Conservation (phyloP, 2,113 vertebrate species). For the Orcinus orca region DNA sequence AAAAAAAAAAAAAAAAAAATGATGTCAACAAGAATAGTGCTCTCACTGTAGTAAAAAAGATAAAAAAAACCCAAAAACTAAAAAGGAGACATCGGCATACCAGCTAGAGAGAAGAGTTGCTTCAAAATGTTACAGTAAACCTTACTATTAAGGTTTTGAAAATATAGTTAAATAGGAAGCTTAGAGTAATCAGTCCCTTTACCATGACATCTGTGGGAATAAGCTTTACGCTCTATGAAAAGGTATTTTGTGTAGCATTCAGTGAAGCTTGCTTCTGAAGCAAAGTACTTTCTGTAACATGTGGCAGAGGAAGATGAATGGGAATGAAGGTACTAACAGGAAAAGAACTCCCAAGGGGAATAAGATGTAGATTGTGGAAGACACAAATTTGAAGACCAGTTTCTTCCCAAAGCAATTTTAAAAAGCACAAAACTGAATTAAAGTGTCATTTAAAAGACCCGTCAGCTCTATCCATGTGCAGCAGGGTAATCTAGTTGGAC, state of each 20-base stretch:
- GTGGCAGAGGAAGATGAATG: not conserved
- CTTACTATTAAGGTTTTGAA: not conserved
- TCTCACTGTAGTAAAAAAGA: not conserved
- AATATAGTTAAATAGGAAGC: not conserved
- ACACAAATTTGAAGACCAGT: conserved; percentile 17
- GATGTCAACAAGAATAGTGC: not conserved
- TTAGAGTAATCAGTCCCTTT: not conserved
- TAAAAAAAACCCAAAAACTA: not conserved
- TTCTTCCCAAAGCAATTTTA: conserved; percentile 43
- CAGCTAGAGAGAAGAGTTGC: not conserved
- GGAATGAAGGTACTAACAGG: not conserved
- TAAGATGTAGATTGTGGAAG: conserved; percentile 14
- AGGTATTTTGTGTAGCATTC: not conserved
- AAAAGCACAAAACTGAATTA: conserved; percentile 17
- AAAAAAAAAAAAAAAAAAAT: not conserved
- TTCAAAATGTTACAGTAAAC: not conserved
- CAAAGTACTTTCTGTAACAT: not conserved
- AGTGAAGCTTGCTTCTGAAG: not conserved
- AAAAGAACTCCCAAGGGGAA: not conserved
- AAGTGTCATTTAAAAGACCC: not conserved
- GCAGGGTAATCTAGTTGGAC: not conserved
- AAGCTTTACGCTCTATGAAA: not conserved
- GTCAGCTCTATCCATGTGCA: not conserved
- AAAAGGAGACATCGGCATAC: not conserved
- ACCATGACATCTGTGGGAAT: not conserved